phyloP scores from a whole-genome alignment of 2,888 invertebrate genomes.

The Lasioglossum zephyrum region DNA sequence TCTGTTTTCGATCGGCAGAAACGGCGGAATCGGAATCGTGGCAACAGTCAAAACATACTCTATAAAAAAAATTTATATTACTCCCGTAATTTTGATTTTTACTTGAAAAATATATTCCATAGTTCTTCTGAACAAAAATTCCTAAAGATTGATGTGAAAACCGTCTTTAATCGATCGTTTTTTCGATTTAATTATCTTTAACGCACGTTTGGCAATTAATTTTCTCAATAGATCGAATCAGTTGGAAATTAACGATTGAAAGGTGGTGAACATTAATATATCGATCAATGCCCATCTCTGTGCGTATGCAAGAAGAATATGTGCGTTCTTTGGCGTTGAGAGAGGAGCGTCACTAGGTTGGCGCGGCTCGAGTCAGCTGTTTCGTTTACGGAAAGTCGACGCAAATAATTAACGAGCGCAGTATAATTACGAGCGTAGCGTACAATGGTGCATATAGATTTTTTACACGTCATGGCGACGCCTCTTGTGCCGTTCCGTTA shows the following conservation, averaged over 20 bases:
- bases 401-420: conserved; percentile 41
- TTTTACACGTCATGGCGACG: conserved; percentile 78
- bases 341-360: not conserved
- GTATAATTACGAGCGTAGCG: conserved; percentile 60
- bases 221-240: not conserved
- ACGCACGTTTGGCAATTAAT: not conserved
- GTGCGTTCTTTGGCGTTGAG: not conserved
- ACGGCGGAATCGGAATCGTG: too few species aligned
- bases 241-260: not conserved
- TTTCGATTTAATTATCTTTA: not conserved
- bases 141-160: not conserved
- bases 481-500: conserved; percentile 71
- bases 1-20: too few species aligned
- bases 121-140: not conserved
- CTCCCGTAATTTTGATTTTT: not conserved
- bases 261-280: not conserved
- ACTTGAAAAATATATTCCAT: not conserved
- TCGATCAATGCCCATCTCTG: not conserved
- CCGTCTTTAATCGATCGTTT: too few species aligned
- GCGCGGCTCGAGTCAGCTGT: conserved; percentile 30
- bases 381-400: conserved; percentile 33
- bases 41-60: too few species aligned
- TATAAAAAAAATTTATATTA: too few species aligned
- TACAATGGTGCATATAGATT: conserved; percentile 79
- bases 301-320: not conserved